A percentile compares a stretch with the other conserved stretches of the same genome.
Conservation (phyloP, 2,888 invertebrate species). For the Drosophila peninsularis region DNA sequence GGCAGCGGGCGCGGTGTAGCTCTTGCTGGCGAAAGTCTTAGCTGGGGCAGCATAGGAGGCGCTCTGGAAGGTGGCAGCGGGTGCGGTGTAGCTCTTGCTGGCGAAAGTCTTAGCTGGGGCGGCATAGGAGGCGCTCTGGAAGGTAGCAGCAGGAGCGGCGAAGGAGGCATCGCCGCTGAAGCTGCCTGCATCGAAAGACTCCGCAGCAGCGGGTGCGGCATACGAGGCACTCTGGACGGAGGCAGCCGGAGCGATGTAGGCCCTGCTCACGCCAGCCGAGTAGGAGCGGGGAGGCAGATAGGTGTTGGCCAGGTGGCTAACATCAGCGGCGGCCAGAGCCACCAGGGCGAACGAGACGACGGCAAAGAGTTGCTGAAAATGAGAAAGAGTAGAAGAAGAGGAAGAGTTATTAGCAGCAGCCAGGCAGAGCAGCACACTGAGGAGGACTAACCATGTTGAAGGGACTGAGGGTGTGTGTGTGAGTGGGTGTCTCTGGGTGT, state of each 20-base stretch:
- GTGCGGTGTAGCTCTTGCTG: conserved; percentile 18
- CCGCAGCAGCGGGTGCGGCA: conserved; percentile 31
- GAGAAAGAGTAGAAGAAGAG: too few species aligned
- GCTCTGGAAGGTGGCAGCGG: conserved; percentile 27
- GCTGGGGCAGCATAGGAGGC: conserved; percentile 39
- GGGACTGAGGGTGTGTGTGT: neutral
- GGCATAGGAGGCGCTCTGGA: conserved; percentile 35
- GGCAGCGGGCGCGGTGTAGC: conserved; percentile 16
- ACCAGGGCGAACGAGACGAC: conserved; percentile 63
- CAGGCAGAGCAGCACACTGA: neutral
- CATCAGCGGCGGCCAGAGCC: conserved; percentile 66
- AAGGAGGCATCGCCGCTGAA: conserved; percentile 26
- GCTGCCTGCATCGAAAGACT: conserved; percentile 32
- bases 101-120: conserved; percentile 33
- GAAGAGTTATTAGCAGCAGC: neutral
- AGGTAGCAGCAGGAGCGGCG: conserved; percentile 39
- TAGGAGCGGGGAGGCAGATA: conserved; percentile 59
- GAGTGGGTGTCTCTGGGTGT: conserved; percentile 12
- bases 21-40: conserved; percentile 4
- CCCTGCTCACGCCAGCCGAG: conserved; percentile 21
- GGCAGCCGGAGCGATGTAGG: conserved; percentile 20
- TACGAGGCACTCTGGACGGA: conserved; percentile 20
- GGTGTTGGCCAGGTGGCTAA: conserved; percentile 63
- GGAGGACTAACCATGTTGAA: conserved; percentile 62
- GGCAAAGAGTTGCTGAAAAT: conserved; percentile 57